Evolutionary conservation across 2,113 vertebrate species (phyloP).

Genomic region (Picathartes gymnocephalus): DNA sequence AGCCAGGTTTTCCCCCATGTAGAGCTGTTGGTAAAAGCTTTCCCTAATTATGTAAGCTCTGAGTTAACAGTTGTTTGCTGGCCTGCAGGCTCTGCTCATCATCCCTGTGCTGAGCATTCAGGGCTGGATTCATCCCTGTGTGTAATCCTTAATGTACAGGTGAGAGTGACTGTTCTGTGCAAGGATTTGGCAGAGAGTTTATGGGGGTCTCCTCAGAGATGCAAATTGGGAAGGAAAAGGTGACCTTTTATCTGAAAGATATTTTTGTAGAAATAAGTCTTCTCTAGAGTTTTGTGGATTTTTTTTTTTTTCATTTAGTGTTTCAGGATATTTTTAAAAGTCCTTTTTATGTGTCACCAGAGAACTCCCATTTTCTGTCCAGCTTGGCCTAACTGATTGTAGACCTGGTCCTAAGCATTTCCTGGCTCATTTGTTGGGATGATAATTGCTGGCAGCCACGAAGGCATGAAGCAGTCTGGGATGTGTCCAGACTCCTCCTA

Average conservation of each 20-base stretch:
- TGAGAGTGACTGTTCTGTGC: neutral
- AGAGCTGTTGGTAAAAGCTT: neutral
- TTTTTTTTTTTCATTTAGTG: neutral
- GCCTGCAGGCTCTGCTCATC: neutral
- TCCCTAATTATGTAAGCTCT: neutral
- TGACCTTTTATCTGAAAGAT: neutral
- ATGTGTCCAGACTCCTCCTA: neutral
- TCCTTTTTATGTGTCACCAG: neutral
- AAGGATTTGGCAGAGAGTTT: neutral
- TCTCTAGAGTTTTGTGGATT: neutral
- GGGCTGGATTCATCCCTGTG: neutral
- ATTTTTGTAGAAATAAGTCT: neutral
- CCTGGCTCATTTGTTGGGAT: neutral
- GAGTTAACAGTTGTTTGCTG: neutral
- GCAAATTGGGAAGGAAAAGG: neutral
- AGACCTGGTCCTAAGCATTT: neutral
- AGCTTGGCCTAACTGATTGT: neutral
- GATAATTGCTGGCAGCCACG: neutral
- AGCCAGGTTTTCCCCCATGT: neutral
- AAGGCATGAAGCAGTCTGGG: neutral
- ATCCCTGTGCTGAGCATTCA: neutral
- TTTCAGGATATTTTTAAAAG: neutral
- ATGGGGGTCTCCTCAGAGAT: neutral
- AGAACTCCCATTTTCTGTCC: neutral
- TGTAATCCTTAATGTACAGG: fast-evolving